Evolutionary conservation across 2,797 vertebrate species (phyloP).

Genomic region (Xenops minutus): DNA sequence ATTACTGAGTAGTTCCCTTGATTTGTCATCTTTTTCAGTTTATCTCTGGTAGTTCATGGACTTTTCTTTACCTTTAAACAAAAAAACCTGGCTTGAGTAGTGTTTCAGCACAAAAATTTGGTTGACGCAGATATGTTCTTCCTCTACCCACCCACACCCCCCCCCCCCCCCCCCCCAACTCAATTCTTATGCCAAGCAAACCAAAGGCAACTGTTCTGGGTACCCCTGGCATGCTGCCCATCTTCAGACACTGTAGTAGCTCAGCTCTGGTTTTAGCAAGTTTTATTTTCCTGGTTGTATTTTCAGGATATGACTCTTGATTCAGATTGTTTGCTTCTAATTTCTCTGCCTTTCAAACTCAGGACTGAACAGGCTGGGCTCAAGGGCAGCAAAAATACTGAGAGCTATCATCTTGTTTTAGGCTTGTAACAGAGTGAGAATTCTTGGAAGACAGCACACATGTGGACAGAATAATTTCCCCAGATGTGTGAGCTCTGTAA

Average conservation of each 20-base stretch:
- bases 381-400: background rate
- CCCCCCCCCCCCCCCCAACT: background rate
- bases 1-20: background rate
- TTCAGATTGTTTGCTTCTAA: background rate
- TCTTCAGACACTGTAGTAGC: background rate
- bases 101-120: background rate
- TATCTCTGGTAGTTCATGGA: background rate
- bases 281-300: background rate
- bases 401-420: background rate
- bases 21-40: background rate
- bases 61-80: background rate
- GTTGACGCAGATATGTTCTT: background rate
- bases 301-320: background rate
- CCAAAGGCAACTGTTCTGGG: background rate
- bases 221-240: background rate
- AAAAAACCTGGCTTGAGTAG: background rate
- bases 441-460: background rate
- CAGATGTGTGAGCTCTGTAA: background rate
- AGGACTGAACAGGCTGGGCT: background rate
- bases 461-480: background rate
- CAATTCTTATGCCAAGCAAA: background rate
- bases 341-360: background rate
- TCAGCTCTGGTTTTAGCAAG: background rate
- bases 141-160: no score
- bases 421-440: background rate